Base-by-base conservation (phyloP, 1,140 invertebrate species). In the Elysia chlorotica region DNA sequence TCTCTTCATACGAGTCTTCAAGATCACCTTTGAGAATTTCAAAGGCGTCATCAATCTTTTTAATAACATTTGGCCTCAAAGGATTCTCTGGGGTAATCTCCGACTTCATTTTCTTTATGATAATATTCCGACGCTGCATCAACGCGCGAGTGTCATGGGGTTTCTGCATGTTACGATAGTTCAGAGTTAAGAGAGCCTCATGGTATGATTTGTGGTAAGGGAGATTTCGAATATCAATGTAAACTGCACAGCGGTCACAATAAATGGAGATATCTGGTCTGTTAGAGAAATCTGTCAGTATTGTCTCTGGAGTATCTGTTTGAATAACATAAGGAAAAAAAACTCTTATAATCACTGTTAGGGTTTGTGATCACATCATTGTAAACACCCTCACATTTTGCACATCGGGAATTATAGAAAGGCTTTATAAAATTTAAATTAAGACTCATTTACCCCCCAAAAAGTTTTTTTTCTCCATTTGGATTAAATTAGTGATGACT, bases 1-100 rank as follows among this genome's bases (percentile, higher is more conserved):
- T 69, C 53, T 72, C 71, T 35, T 79, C 77, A 65, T 72, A 79
- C 19, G 77, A 79, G 30, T 81, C 74, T 57, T 81, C 80, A 35
- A 85, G 53, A 35, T 85, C 74, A 28, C 79, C 65, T 71, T 85
- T 86, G 21, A 86, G 65, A 71, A 83, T 77, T 76, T 87, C 86
- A 78, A 81, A 86, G 0, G 85, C 83, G 48, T 85, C 82, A 73
- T 86, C 82, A 4, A 86, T 66, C 65, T 76, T 66, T 70, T 83
- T 80, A 25, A 86, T 76, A 41, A 76, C 73, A 68, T 76, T 72
- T 21, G 79, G 75, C 25, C 79, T 68, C 25, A 84, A 65, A 0
- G 81, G 75, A 31, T 75, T 79, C 30, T 79, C 77, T 31, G 48
- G 23, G 28, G 67, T 71, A 30, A 75, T 53, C n/a, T 76, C 54